Evolutionary conservation across 1,140 invertebrate species (phyloP).

Genomic region (Neodiprion pinetum): DNA sequence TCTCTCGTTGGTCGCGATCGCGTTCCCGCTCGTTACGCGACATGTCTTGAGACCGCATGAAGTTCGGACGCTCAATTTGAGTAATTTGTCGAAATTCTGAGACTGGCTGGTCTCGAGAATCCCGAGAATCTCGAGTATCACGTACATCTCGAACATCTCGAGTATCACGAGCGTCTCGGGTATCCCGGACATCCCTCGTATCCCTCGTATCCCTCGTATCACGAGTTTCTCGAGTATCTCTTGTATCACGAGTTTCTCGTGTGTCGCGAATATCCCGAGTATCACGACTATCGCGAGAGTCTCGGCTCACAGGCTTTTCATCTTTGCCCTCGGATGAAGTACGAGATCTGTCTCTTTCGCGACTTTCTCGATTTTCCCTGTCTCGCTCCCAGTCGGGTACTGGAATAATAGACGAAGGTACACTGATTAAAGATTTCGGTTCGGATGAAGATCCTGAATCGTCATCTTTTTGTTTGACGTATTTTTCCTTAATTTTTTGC

Average conservation of each 20-base stretch:
- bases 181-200: constrained; percentile 31
- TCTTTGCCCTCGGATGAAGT: constrained; percentile 65
- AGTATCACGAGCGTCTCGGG: constrained; percentile 25
- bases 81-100: background rate
- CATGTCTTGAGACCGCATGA: constrained; percentile 44
- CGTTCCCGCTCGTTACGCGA: constrained; percentile 56
- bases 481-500: constrained; percentile 66
- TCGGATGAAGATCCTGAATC: constrained; percentile 49
- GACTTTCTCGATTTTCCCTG: constrained; percentile 52
- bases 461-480: constrained; percentile 57
- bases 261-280: constrained; percentile 27
- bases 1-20: constrained; percentile 53
- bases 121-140: constrained; percentile 30
- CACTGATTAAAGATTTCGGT: constrained; percentile 48
- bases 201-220: constrained; percentile 36
- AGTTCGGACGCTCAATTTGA: background rate
- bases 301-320: constrained; percentile 43
- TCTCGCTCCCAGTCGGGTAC: constrained; percentile 68
- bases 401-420: constrained; percentile 60
- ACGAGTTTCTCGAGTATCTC: constrained; percentile 34
- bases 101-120: constrained; percentile 32
- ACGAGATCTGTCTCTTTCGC: constrained; percentile 55
- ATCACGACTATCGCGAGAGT: constrained; percentile 33
- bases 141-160: constrained; percentile 37
- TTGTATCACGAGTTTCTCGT: constrained; percentile 33